phyloP scores from a whole-genome alignment of 2,113 vertebrate species.

The Daphoenositta chrysoptera region DNA sequence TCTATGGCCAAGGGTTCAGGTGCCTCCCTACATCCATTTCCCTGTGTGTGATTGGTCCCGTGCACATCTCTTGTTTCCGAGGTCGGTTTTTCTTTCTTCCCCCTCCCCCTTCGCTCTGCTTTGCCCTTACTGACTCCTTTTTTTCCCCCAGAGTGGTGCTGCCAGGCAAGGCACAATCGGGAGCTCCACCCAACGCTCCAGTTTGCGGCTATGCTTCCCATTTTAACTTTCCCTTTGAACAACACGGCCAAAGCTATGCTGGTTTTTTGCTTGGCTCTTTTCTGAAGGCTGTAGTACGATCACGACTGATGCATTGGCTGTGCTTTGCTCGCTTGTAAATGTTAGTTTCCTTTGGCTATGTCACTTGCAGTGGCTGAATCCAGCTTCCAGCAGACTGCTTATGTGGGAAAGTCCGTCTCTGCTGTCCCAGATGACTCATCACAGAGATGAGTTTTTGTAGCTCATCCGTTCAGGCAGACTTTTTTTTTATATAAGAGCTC shows the following conservation, averaged over 20 bases:
- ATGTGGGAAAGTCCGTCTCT: constrained; percentile 17
- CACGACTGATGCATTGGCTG: background rate
- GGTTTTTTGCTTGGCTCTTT: background rate
- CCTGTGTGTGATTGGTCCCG: background rate
- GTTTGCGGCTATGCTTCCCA: background rate
- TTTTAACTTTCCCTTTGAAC: constrained; percentile 33
- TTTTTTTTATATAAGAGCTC: background rate
- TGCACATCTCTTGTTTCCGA: background rate
- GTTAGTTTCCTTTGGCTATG: background rate
- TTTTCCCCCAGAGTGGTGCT: background rate
- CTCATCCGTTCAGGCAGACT: background rate
- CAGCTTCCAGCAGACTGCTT: constrained; percentile 19
- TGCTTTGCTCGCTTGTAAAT: background rate
- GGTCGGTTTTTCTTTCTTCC: background rate
- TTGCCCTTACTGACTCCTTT: constrained; percentile 14
- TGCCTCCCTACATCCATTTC: background rate
- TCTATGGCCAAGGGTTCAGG: background rate
- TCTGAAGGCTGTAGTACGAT: background rate
- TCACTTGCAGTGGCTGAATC: background rate
- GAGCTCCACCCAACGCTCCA: constrained; percentile 41
- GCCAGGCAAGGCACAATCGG: background rate
- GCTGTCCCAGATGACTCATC: constrained; percentile 63
- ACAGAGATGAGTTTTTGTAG: constrained; percentile 22
- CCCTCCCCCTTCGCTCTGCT: background rate
- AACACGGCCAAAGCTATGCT: background rate